Evolutionary conservation across 2,888 invertebrate genomes (phyloP).

Genomic region (Sinodicranocentrus sp.): DNA sequence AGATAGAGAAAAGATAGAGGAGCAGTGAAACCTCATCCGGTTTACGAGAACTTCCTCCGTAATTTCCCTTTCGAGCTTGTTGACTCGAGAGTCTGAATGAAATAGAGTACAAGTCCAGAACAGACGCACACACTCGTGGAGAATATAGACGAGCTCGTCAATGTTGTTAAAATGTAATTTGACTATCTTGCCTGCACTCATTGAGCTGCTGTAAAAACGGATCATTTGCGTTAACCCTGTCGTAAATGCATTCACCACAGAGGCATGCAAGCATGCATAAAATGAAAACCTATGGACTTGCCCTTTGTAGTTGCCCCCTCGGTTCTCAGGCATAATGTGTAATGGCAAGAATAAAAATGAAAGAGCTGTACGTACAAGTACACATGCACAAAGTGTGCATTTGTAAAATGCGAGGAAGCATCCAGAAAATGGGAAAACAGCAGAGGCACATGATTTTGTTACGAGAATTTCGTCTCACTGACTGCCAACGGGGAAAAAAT

Average conservation of each 20-base stretch:
- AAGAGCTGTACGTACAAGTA: slow-evolving; percentile 8
- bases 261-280: slow-evolving; percentile 49
- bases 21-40: slow-evolving; percentile 30
- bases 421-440: slow-evolving; percentile 1
- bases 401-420: neutral
- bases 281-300: slow-evolving; percentile 42
- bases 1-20: slow-evolving; percentile 23
- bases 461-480: slow-evolving; percentile 8
- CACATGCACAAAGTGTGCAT: neutral
- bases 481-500: slow-evolving; percentile 21
- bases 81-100: too few species aligned
- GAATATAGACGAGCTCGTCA: slow-evolving; percentile 8
- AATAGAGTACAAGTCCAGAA: slow-evolving; percentile 7
- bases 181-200: slow-evolving; percentile 43
- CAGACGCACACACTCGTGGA: too few species aligned
- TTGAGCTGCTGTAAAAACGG: slow-evolving; percentile 42
- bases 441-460: slow-evolving; percentile 2
- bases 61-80: slow-evolving; percentile 57
- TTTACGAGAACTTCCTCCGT: slow-evolving; percentile 27
- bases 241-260: slow-evolving; percentile 58
- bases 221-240: slow-evolving; percentile 65
- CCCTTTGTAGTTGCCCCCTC: slow-evolving; percentile 35
- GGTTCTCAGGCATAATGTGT: slow-evolving; percentile 16
- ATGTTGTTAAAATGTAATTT: slow-evolving; percentile 64
- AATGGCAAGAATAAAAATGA: slow-evolving; percentile 3